Evolutionary conservation across 2,113 vertebrate genomes (phyloP).

Genomic region (Microcebus lehilahytsara): DNA sequence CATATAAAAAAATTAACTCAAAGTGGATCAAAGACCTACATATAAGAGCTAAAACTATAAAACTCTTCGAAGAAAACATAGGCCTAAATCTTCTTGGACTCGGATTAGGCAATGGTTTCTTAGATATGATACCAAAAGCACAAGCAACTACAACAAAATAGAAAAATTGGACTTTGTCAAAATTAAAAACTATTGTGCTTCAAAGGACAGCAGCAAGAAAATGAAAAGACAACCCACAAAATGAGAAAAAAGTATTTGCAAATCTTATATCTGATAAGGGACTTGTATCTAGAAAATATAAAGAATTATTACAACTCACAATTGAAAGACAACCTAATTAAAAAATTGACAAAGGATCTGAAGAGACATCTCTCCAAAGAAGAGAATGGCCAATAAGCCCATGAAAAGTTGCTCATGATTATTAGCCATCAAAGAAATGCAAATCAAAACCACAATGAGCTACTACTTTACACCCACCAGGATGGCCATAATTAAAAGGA

Average conservation of each 20-base stretch:
- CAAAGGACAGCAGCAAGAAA: neutral
- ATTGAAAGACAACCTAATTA: neutral
- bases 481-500: neutral
- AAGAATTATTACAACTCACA: neutral
- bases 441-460: neutral
- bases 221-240: neutral
- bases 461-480: neutral
- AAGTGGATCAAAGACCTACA: neutral
- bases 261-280: neutral
- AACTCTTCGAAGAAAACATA: conserved; percentile 17
- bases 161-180: neutral
- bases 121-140: neutral
- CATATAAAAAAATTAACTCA: neutral
- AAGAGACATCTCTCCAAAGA: neutral
- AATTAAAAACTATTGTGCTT: neutral
- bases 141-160: neutral
- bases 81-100: neutral
- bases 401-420: neutral
- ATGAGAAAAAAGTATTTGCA: neutral
- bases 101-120: neutral
- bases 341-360: conserved; percentile 13
- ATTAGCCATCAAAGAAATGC: neutral
- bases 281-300: neutral
- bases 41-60: neutral
- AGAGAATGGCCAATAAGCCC: neutral